phyloP scores from a whole-genome alignment of 2,888 invertebrate species.

The Neocrepidodera transversa region DNA sequence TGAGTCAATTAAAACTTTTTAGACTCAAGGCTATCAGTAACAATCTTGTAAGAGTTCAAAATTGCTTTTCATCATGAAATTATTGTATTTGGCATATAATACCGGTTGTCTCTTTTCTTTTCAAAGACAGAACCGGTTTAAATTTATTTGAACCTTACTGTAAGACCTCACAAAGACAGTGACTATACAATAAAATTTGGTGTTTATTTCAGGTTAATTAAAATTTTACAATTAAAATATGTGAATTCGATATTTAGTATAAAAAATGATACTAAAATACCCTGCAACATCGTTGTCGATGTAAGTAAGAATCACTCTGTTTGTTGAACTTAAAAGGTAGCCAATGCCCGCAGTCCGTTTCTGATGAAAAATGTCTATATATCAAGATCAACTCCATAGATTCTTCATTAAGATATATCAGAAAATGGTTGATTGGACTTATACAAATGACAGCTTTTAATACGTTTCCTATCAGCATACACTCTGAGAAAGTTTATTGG shows the following conservation, averaged over 20 bases:
- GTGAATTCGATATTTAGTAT: too few species aligned
- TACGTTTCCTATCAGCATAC: conserved; percentile 10
- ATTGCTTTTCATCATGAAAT: conserved; percentile 12
- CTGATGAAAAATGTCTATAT: conserved; percentile 6
- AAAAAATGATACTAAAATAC: too few species aligned
- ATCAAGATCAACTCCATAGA: conserved; percentile 7
- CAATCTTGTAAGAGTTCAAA: conserved; percentile 5
- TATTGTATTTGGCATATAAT: conserved; percentile 9
- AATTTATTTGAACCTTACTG: too few species aligned
- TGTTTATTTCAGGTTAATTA: too few species aligned
- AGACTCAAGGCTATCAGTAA: conserved; percentile 6
- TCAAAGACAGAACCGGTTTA: background rate
- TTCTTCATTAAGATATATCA: conserved; percentile 16
- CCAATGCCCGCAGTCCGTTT: conserved; percentile 1
- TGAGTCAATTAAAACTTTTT: conserved; percentile 11
- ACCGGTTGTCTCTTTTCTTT: background rate
- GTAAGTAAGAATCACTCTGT: background rate
- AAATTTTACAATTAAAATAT: too few species aligned
- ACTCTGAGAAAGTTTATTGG: background rate
- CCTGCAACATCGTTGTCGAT: too few species aligned
- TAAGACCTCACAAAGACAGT: too few species aligned
- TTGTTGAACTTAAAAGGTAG: background rate
- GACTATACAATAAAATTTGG: too few species aligned
- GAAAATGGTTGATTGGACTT: conserved; percentile 14
- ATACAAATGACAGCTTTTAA: conserved; percentile 14